Conservation (phyloP, 2,888 invertebrate species). For the Conus canariensis region DNA sequence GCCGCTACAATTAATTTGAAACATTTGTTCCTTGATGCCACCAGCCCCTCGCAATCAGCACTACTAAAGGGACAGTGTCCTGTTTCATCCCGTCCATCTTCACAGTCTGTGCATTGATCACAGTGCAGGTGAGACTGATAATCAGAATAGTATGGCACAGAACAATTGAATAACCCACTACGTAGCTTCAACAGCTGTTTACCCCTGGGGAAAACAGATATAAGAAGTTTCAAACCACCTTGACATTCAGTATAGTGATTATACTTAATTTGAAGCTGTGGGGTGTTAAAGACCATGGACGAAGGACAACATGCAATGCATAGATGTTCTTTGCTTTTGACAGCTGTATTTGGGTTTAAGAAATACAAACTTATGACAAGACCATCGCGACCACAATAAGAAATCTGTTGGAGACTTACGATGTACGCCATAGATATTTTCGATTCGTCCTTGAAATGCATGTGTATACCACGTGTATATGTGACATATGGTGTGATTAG, state of each 20-base stretch:
- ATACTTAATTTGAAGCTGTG: neutral
- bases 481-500: neutral
- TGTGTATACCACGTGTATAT: neutral
- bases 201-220: too few relatives aligned
- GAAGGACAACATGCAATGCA: neutral
- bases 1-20: neutral
- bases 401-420: too few relatives aligned
- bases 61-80: constrained; percentile 21
- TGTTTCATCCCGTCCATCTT: constrained; percentile 29
- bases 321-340: neutral
- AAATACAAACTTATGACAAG: too few relatives aligned
- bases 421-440: too few relatives aligned
- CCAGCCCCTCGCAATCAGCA: neutral
- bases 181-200: too few relatives aligned
- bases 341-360: too few relatives aligned
- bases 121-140: neutral
- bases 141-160: neutral
- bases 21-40: constrained; percentile 16
- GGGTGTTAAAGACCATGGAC: neutral
- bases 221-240: too few relatives aligned
- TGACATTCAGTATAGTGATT: neutral
- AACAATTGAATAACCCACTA: constrained; percentile 3
- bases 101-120: neutral
- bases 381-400: too few relatives aligned
- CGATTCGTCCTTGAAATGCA: too few relatives aligned